Evolutionary conservation across 2,888 invertebrate genomes (phyloP).

Genomic region (Meghimatium bilineatum): DNA sequence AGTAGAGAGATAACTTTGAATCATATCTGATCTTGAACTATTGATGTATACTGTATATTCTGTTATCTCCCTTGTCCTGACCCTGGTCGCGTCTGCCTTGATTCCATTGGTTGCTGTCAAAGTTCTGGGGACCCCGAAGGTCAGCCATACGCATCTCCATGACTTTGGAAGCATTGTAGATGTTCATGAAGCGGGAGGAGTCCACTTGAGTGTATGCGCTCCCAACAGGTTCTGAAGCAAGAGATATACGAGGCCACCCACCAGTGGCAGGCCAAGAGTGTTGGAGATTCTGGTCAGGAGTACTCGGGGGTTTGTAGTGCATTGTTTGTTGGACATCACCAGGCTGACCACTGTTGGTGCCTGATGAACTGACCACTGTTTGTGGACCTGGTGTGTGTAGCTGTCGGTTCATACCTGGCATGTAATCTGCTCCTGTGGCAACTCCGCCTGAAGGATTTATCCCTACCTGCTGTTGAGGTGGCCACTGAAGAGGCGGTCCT

Average conservation of each 20-base stretch:
- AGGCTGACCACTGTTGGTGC: conserved; percentile 40
- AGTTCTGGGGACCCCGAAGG: conserved; percentile 32
- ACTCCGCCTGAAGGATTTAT: conserved; percentile 37
- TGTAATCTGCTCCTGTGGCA: conserved; percentile 41
- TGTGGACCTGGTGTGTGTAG: conserved; percentile 41
- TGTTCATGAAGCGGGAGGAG: conserved; percentile 51
- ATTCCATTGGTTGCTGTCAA: conserved; percentile 41
- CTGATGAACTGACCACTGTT: conserved; percentile 13
- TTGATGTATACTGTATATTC: conserved; percentile 49
- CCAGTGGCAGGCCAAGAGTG: conserved; percentile 50
- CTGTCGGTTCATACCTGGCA: conserved; percentile 43
- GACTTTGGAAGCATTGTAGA: conserved; percentile 54
- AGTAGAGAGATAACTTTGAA: too few species aligned
- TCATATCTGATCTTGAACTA: not conserved
- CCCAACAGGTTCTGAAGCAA: conserved; percentile 18
- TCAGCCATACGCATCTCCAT: conserved; percentile 56
- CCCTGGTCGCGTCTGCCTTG: conserved; percentile 38
- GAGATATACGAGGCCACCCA: conserved; percentile 51
- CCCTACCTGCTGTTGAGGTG: conserved; percentile 34
- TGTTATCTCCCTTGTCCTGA: conserved; percentile 47
- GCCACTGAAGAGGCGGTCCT: conserved; percentile 47
- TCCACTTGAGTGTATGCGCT: conserved; percentile 51
- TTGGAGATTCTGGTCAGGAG: conserved; percentile 48
- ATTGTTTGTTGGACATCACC: conserved; percentile 49
- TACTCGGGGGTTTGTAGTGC: conserved; percentile 52